phyloP scores from a whole-genome alignment of 2,113 vertebrate genomes.

The Pelecanoides urinatrix region DNA sequence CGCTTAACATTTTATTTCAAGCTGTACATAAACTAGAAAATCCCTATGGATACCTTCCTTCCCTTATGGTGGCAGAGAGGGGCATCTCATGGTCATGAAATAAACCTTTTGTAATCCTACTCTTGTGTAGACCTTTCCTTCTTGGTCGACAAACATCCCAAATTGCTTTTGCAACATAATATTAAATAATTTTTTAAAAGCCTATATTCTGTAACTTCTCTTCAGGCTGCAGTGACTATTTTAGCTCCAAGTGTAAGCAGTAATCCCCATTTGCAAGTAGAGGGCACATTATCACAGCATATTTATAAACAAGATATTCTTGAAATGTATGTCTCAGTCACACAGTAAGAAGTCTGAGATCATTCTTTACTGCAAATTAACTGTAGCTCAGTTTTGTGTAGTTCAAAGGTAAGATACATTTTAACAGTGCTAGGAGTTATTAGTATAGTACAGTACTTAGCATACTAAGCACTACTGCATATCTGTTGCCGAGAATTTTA shows the following conservation, averaged over 20 bases:
- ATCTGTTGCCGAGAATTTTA: not conserved
- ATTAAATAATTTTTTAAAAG: not conserved
- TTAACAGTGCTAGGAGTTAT: not conserved
- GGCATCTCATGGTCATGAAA: not conserved
- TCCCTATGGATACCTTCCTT: not conserved
- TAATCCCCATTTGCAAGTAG: slow-evolving; percentile 43
- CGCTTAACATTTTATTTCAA: not conserved
- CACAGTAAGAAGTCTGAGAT: not conserved
- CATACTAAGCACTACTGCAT: not conserved
- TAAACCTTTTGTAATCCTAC: not conserved
- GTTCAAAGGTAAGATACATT: not conserved
- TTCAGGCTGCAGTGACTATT: not conserved
- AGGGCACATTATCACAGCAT: slow-evolving; percentile 33
- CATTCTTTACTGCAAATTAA: not conserved
- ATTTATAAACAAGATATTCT: slow-evolving; percentile 16
- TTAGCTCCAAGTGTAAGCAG: not conserved
- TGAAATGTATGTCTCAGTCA: not conserved
- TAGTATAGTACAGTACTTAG: not conserved
- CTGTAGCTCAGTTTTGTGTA: not conserved
- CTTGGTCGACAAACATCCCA: not conserved
- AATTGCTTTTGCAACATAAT: not conserved
- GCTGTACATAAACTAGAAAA: not conserved
- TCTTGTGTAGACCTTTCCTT: not conserved
- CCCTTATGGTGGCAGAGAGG: not conserved
- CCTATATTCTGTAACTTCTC: not conserved